These are phyloP conservation scores for Eupithecia exiguata DNA, from an alignment of 2,888 invertebrate species.

Conservation along the genomic window DNA sequence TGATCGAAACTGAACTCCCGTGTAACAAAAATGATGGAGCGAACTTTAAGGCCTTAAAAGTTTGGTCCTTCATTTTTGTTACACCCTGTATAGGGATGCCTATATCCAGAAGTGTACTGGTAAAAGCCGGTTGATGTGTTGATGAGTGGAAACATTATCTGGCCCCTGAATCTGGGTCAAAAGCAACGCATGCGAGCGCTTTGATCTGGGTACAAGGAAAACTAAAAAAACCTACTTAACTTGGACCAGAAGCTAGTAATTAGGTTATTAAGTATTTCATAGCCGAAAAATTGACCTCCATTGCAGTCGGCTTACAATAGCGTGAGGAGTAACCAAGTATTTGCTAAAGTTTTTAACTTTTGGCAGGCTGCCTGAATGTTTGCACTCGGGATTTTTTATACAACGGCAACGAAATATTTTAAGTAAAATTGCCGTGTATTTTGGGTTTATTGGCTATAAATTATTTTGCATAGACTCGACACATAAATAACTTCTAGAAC, in stretches of 20 bases:
- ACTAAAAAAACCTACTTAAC: too few species aligned
- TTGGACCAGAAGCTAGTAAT: conserved; percentile 10
- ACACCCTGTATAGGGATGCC: too few species aligned
- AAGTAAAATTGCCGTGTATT: neutral
- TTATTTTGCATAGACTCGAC: neutral
- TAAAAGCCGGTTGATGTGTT: too few species aligned
- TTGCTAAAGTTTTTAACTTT: conserved; percentile 8
- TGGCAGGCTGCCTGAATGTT: conserved; percentile 6
- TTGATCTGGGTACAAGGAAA: too few species aligned
- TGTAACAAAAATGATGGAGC: too few species aligned
- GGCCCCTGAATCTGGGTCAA: too few species aligned
- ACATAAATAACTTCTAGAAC: neutral
- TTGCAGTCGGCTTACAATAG: neutral
- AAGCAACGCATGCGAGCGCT: too few species aligned
- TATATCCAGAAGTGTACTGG: too few species aligned
- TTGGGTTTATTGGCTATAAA: neutral
- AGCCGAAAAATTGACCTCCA: neutral
- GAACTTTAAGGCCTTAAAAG: too few species aligned
- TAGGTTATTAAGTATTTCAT: neutral
- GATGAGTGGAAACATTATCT: too few species aligned
- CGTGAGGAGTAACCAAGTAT: conserved; percentile 4
- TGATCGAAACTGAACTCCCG: too few species aligned
- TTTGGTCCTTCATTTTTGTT: too few species aligned
- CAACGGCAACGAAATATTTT: neutral
- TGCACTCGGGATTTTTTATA: neutral